Evolutionary conservation across 2,113 vertebrate species (phyloP), one percentile per base, ranked within the genome.

Genomic region (Raja brachyura): DNA sequence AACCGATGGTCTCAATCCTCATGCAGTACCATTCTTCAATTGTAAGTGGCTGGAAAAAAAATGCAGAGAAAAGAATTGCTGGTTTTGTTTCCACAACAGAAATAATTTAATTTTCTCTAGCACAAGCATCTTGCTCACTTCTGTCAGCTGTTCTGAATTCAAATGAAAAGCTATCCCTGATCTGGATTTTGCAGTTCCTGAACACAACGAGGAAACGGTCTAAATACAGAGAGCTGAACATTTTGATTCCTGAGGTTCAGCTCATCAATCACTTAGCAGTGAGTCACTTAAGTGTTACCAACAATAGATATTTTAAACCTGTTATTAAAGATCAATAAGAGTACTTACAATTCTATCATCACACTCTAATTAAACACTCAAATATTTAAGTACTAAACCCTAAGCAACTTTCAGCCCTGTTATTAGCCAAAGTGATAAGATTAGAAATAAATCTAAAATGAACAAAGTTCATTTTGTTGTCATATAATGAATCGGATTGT

Each of bases 321-420:
- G 22, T 86, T 59, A n/a, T 86, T 86, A 86, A 86, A 86, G 81
- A 86, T 86, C 81, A 28, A 16, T 86, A 86, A 28, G 25, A 85
- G 56, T 61, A 61, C 81, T 61, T 61, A 59, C 2, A 86, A 5
- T 86, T 86, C 56, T n/a, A 59, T 86, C 81, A 59, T 59, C 22
- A 2, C 54, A 86, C 10, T 5, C 56, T 86, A 86, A 86, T 61
- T 86, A 61, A 86, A 56, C 81, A 86, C 28, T 86, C 56, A 86
- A 86, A 86, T 86, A 86, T 86, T 86, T 59, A 86, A 86, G 56
- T 86, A n/a, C 81, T 86, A 61, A 28, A 61, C 56, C 25, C 81
- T 25, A 16, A 61, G 25, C 59, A 86, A 86, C 11, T n/a, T 86
- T 61, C 81, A 86, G 81, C 54, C 25, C 81, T 86, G 81, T 86